Evolutionary conservation across 1,140 invertebrate genomes (phyloP).

Genomic region (Drosophila orena): DNA sequence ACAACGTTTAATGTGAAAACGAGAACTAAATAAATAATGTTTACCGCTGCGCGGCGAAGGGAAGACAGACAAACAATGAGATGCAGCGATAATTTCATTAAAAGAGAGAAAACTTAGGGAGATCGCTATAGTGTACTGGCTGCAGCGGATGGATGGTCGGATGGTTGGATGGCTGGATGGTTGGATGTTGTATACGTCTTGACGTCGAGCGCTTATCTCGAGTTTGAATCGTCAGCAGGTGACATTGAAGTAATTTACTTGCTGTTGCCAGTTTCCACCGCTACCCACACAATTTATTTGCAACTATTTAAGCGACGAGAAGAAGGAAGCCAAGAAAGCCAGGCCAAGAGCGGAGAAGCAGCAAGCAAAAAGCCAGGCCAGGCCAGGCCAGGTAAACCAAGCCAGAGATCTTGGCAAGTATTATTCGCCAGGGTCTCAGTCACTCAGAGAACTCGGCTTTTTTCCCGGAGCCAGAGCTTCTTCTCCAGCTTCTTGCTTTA

Average conservation of each 20-base stretch:
- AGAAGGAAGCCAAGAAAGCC: constrained; percentile 35
- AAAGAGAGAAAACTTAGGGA: constrained; percentile 76
- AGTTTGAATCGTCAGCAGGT: constrained; percentile 80
- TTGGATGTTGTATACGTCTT: constrained; percentile 57
- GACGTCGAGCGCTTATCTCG: constrained; percentile 68
- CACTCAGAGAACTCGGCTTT: constrained; percentile 69
- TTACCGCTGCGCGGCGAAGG: constrained; percentile 36
- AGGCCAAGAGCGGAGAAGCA: constrained; percentile 2
- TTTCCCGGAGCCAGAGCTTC: constrained; percentile 2
- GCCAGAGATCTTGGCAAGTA: constrained; percentile 56
- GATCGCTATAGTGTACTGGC: not conserved
- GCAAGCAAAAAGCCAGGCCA: constrained; percentile 1
- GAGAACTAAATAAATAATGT: constrained; percentile 82
- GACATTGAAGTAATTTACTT: constrained; percentile 83
- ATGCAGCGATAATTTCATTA: constrained; percentile 81
- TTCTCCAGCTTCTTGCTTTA: constrained; percentile 65
- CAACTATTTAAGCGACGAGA: constrained; percentile 76
- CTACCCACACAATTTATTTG: constrained; percentile 83
- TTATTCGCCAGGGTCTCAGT: constrained; percentile 77
- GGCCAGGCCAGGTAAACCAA: constrained; percentile 39
- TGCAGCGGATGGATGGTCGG: constrained; percentile 5
- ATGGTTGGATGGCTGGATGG: not conserved
- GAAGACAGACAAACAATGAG: constrained; percentile 73
- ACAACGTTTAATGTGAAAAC: constrained; percentile 82
- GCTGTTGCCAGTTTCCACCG: constrained; percentile 70